phyloP scores from a whole-genome alignment of 2,113 vertebrate species.

The Mormoops blainvillei region DNA sequence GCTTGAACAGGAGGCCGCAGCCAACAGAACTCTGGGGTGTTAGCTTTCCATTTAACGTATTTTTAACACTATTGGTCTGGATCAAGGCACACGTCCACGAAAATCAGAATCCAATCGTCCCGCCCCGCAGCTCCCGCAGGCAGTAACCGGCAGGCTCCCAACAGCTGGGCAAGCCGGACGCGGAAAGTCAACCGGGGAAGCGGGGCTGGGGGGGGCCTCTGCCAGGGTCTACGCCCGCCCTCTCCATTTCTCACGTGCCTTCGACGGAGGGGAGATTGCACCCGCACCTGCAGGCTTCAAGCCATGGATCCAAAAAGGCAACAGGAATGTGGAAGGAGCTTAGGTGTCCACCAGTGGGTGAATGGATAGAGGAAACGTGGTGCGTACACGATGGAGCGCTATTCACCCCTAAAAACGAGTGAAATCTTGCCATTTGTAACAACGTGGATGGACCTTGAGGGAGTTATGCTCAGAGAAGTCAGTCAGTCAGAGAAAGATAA shows the following conservation, averaged over 20 bases:
- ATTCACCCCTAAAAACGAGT: background rate
- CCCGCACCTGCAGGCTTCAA: background rate
- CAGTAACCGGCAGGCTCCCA: too few relatives aligned
- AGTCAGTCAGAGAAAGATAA: background rate
- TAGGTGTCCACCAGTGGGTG: background rate
- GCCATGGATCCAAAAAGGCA: background rate
- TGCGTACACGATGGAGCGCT: background rate
- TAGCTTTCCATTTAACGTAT: background rate
- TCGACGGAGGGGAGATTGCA: constrained; percentile 18
- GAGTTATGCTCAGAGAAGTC: background rate
- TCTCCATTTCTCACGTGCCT: background rate
- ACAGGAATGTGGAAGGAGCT: background rate
- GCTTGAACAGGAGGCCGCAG: background rate
- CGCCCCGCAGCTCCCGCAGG: background rate
- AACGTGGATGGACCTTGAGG: background rate
- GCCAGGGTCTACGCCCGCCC: background rate
- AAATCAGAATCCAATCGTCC: constrained; percentile 13
- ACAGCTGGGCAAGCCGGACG: too few relatives aligned
- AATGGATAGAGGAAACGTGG: background rate
- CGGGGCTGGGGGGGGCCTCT: too few relatives aligned
- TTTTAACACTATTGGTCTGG: background rate
- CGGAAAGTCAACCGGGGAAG: too few relatives aligned
- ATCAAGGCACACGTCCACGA: background rate
- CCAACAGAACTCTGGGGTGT: background rate
- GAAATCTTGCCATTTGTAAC: background rate